Percentiles rank a stretch among this genome's conserved stretches.
Evolutionary conservation across 2,888 invertebrate genomes (phyloP).

Genomic region (Mythimna ferrago): DNA sequence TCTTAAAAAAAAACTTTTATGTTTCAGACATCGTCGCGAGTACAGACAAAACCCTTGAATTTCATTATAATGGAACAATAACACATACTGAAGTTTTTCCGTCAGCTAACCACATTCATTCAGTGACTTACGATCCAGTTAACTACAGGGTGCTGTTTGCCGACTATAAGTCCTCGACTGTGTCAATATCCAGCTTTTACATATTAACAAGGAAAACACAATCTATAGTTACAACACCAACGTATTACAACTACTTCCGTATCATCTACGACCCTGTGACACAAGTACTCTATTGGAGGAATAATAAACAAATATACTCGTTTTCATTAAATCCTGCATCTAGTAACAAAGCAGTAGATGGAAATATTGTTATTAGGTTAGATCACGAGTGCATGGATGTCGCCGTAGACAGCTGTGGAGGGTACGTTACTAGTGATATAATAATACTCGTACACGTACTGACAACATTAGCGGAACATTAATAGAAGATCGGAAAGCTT

Average conservation of each 20-base stretch:
- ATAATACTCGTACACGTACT: too few relatives aligned
- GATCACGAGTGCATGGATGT: too few relatives aligned
- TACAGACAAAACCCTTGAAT: not conserved
- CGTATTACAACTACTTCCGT: rapidly evolving
- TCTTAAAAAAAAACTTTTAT: not conserved
- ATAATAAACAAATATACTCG: too few relatives aligned
- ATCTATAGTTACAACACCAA: not conserved
- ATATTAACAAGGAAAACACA: not conserved
- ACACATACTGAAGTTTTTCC: not conserved
- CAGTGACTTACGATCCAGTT: not conserved
- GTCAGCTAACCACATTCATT: not conserved
- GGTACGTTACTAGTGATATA: too few relatives aligned
- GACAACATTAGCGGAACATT: too few relatives aligned
- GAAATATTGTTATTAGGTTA: too few relatives aligned
- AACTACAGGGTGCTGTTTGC: not conserved
- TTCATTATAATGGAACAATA: not conserved
- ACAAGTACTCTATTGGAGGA: too few relatives aligned
- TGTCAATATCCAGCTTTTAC: not conserved
- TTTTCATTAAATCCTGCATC: too few relatives aligned
- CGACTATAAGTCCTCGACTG: not conserved
- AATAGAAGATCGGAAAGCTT: too few relatives aligned
- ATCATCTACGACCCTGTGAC: too few relatives aligned
- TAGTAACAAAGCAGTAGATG: too few relatives aligned
- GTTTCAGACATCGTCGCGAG: not conserved
- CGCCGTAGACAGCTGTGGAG: too few relatives aligned